A percentile compares a stretch with the other conserved stretches of the same genome.
These are phyloP conservation scores for Catalaphyllia jardinei DNA, from an alignment of 64 coral and sea anemone genomes.

Conservation along the genomic window DNA sequence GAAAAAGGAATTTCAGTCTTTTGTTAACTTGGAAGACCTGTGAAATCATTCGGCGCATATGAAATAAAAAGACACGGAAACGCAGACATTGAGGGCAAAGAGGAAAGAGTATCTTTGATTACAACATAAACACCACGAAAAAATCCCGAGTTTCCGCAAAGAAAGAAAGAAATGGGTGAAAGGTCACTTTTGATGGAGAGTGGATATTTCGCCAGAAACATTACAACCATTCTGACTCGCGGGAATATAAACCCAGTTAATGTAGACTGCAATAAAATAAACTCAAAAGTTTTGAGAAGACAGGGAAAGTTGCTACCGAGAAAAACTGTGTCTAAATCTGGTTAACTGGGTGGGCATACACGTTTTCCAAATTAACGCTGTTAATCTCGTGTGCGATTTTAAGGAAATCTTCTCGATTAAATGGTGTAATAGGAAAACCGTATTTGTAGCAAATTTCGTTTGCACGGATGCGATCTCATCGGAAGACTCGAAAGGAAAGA, in stretches of 20 bases:
- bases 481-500: not conserved
- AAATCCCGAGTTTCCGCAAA: not conserved
- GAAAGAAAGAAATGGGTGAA: not conserved
- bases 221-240: not conserved
- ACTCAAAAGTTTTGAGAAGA: not conserved
- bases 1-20: not conserved
- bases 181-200: conserved; percentile 7
- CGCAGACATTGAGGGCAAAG: not conserved
- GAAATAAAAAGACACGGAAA: too few species aligned
- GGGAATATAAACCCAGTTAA: not conserved
- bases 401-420: not conserved
- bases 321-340: not conserved
- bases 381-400: not conserved
- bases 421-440: not conserved
- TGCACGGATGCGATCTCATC: not conserved
- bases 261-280: not conserved
- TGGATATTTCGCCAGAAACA: not conserved
- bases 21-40: too few species aligned
- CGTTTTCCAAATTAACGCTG: not conserved
- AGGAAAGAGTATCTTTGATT: not conserved
- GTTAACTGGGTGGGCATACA: conserved; percentile 8
- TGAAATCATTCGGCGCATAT: too few species aligned
- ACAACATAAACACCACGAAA: not conserved
- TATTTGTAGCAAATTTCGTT: not conserved
- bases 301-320: not conserved